phyloP scores from a whole-genome alignment of 2,113 vertebrate genomes.

The Elachura formosa region DNA sequence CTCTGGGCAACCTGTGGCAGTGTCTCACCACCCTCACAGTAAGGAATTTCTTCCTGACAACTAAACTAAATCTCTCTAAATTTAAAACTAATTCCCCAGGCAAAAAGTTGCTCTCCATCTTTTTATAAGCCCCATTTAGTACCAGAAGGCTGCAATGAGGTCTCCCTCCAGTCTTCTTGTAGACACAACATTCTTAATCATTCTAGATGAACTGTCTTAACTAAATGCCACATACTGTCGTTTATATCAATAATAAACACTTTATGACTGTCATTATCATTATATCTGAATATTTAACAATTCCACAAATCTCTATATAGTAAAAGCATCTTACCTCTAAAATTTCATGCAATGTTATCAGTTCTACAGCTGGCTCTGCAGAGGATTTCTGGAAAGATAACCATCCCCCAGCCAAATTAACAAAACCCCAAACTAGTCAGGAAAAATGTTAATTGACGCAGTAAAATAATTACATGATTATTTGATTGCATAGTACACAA shows the following conservation, averaged over 20 bases:
- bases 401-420: background rate
- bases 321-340: slow-evolving; percentile 68
- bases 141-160: background rate
- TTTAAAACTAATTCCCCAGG: background rate
- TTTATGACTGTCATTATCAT: background rate
- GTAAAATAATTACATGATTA: background rate
- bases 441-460: background rate
- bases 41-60: background rate
- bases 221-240: background rate
- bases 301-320: background rate
- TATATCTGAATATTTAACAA: background rate
- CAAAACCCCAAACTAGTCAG: background rate
- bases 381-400: slow-evolving; percentile 28
- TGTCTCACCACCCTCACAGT: background rate
- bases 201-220: background rate
- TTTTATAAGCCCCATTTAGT: background rate
- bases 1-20: background rate
- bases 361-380: background rate
- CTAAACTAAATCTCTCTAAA: background rate
- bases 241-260: background rate
- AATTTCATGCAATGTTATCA: slow-evolving; percentile 61
- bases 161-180: background rate
- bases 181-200: background rate
- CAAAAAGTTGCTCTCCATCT: background rate
- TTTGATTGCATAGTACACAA: background rate